A percentile compares a stretch with the other conserved stretches of the same genome.
Conservation (phyloP, 2,113 vertebrate genomes). For the Cavia porcellus region DNA sequence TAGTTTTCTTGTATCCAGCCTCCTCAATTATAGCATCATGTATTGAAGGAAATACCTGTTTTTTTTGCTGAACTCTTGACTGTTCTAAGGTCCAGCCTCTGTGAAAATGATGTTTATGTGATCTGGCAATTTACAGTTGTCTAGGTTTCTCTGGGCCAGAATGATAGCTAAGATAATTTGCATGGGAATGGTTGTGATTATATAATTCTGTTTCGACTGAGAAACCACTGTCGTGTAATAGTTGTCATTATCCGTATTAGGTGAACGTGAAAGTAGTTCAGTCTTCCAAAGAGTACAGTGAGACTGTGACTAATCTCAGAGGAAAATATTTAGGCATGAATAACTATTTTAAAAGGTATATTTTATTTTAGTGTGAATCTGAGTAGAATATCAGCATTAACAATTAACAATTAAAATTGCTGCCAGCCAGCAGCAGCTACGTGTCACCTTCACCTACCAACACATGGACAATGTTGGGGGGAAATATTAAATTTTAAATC, state of each 20-base stretch:
- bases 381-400: background rate
- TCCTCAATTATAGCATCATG: background rate
- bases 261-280: conserved; percentile 35
- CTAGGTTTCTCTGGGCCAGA: conserved; percentile 17
- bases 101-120: background rate
- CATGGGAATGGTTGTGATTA: background rate
- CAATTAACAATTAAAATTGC: background rate
- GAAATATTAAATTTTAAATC: no score
- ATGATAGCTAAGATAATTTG: conserved; percentile 18
- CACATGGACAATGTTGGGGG: background rate
- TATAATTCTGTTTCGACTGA: conserved; percentile 26
- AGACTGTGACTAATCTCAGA: background rate
- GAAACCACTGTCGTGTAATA: background rate
- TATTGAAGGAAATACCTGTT: background rate
- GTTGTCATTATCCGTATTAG: background rate
- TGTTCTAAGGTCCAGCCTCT: background rate
- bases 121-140: background rate
- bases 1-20: background rate
- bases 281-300: background rate
- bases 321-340: background rate
- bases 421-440: background rate
- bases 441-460: background rate
- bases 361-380: background rate
- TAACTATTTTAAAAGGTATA: background rate
- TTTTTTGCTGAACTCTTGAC: conserved; percentile 2